Base-by-base conservation (phyloP, 2,797 vertebrate species). In the Artibeus lituratus region DNA sequence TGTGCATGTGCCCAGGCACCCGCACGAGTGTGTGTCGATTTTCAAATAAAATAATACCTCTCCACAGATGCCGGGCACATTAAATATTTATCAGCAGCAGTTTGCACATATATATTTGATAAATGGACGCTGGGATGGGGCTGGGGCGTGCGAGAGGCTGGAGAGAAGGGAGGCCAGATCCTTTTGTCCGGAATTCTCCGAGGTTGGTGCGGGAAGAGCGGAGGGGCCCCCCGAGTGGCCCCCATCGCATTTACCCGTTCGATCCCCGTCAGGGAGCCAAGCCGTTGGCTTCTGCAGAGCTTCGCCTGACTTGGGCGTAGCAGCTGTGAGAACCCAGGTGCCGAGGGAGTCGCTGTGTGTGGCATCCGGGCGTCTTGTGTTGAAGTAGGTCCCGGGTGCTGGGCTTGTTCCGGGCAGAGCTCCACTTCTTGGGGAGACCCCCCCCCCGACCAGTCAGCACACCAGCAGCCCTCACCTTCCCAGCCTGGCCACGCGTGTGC, bases 41-140 rank as follows among this genome's bases (percentile, higher is more conserved):
- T 98, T 97, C 98, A 97, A 98, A 98, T 98, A 97, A 98, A 98
- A 95, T 94, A 96, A 97, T 89, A 77, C 95, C 97, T 97, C 98
- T 97, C 82, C 96, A 94, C 97, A 93, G 97, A 97, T 95, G 96
- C 73, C 3, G 42, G n/a, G 96, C 91, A 35, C 98, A 35, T 98
- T 98, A 98, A 98, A 98, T 98, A 98, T 98, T 98, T 98, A 98
- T 98, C 55, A 51, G 96, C 90, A 92, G 96, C 98, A 80, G 92
- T 98, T 97, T 98, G 98, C 95, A 95, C 90, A 32, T 97, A 69
- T 93, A 83, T 42, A 94, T 94, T 85, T 97, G 98, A 98, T 98
- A 98, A 98, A 97, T 90, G 98, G 97, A 90, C 18, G 11, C 0
- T 21, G 44, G 80, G 9, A 59, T 32, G 77, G 16, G 74, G 21